Conservation (phyloP, 2,888 invertebrate genomes). For the Pinctada fucata region DNA sequence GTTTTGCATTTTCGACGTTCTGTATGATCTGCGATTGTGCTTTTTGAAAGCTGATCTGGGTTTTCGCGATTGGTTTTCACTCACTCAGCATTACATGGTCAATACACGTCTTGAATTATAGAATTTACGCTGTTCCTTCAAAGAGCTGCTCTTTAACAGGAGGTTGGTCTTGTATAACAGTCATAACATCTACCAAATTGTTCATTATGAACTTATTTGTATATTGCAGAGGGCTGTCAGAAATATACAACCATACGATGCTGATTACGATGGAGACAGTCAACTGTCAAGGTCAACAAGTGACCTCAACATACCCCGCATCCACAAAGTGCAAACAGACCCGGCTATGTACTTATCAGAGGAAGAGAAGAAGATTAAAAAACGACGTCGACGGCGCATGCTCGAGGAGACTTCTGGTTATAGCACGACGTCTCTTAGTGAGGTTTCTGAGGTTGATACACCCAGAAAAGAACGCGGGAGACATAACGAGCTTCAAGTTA, state of each 20-base stretch:
- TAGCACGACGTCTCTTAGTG: conserved; percentile 54
- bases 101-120: no score
- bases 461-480: conserved; percentile 12
- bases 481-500: not conserved
- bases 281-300: conserved; percentile 24
- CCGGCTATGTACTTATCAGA: conserved; percentile 35
- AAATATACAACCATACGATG: not conserved
- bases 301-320: conserved; percentile 35
- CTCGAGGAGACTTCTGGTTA: conserved; percentile 54
- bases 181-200: no score
- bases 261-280: conserved; percentile 6
- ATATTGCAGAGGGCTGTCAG: not conserved
- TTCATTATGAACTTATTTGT: not conserved
- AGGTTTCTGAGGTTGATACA: conserved; percentile 55
- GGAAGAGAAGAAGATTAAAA: conserved; percentile 43
- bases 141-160: no score
- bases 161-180: no score
- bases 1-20: no score
- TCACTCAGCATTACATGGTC: no score
- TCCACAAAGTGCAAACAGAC: conserved; percentile 38
- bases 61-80: no score
- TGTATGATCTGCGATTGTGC: no score
- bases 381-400: conserved; percentile 37
- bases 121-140: no score
- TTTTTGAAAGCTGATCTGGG: no score